Percentiles rank a stretch among this genome's conserved stretches.
Evolutionary conservation across 2,888 invertebrate species (phyloP).

Genomic region (Tinea trinotella): DNA sequence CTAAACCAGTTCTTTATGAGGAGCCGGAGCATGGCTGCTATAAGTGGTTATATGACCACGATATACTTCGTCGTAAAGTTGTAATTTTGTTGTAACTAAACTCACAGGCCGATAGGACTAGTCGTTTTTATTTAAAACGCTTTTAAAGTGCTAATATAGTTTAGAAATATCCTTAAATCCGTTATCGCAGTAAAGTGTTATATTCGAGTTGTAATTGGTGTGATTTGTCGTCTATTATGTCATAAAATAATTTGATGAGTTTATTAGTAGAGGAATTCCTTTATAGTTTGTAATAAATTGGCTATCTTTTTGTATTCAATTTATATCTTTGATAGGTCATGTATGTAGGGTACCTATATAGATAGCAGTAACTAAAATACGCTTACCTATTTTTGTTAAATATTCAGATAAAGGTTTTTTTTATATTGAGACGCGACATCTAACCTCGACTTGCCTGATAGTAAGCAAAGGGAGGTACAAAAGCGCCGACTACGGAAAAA

Average conservation of each 20-base stretch:
- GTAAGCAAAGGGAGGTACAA: no score
- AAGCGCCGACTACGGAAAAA: no score
- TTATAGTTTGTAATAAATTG: neutral
- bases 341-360: no score
- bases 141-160: slow-evolving; percentile 53
- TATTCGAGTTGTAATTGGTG: neutral
- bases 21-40: slow-evolving; percentile 28
- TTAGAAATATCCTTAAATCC: neutral
- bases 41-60: slow-evolving; percentile 39
- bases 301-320: no score
- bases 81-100: slow-evolving; percentile 61
- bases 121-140: slow-evolving; percentile 57
- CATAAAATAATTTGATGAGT: slow-evolving; percentile 9
- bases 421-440: no score
- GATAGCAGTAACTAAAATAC: no score
- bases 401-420: no score
- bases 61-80: slow-evolving; percentile 58
- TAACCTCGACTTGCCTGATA: no score
- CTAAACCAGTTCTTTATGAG: slow-evolving; percentile 52
- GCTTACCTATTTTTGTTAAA: no score
- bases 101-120: slow-evolving; percentile 45
- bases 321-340: no score
- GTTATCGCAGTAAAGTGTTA: neutral
- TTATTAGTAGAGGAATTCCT: neutral
- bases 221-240: neutral